These are phyloP conservation scores for Eulithis prunata DNA, from an alignment of 2,888 invertebrate species.

Conservation along the genomic window DNA sequence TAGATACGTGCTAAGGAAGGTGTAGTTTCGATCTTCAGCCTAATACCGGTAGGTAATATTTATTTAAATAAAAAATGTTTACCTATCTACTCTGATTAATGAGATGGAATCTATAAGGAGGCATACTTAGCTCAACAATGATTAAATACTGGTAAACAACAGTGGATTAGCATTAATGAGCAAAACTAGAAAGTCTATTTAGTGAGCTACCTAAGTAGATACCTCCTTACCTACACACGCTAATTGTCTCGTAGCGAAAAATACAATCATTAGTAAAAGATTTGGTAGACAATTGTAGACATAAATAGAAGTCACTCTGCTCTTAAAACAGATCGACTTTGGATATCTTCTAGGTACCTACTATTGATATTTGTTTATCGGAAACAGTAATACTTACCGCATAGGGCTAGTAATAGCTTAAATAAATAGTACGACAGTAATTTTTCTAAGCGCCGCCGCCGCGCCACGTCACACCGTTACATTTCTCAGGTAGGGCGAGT, in stretches of 20 bases:
- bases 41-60: not conserved
- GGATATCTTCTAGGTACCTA: constrained; percentile 9
- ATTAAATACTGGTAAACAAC: constrained; percentile 17
- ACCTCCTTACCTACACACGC: not conserved
- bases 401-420: constrained; percentile 27
- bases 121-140: not conserved
- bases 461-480: constrained; percentile 45
- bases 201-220: not conserved
- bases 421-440: constrained; percentile 28
- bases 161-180: constrained; percentile 19
- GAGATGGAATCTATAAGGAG: not conserved
- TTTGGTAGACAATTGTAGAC: not conserved
- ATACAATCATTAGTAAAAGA: constrained; percentile 26
- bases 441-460: constrained; percentile 28
- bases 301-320: not conserved
- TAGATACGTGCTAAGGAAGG: constrained; percentile 13
- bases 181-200: constrained; percentile 1
- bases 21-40: not conserved
- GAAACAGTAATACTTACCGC: constrained; percentile 32
- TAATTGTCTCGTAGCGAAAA: constrained; percentile 16
- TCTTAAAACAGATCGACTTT: constrained; percentile 11
- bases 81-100: not conserved
- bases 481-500: constrained; percentile 42
- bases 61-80: not conserved
- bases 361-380: constrained; percentile 21